Conservation (phyloP, 2,113 vertebrate species). For the Laterallus jamaicensis region DNA sequence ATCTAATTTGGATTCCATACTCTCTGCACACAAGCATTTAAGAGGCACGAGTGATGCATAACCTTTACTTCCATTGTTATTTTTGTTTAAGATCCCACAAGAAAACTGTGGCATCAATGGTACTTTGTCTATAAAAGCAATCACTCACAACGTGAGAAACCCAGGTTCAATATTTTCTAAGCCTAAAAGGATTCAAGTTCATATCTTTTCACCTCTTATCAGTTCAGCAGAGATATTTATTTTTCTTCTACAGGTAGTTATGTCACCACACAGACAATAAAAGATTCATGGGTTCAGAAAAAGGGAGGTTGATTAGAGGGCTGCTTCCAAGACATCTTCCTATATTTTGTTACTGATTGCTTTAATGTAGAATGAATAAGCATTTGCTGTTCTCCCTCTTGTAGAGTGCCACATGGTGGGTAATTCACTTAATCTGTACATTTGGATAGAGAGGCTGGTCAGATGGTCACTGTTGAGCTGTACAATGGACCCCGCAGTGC, state of each 20-base stretch:
- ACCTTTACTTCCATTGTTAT: neutral
- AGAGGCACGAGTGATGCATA: neutral
- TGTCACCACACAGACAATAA: neutral
- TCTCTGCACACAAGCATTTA: neutral
- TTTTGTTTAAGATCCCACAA: neutral
- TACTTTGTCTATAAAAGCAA: neutral
- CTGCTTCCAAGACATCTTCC: neutral
- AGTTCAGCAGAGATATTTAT: neutral
- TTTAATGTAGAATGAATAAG: neutral
- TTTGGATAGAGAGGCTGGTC: neutral
- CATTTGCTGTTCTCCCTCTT: neutral
- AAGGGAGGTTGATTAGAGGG: neutral
- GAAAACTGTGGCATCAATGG: neutral
- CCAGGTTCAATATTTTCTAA: neutral
- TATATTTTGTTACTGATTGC: neutral
- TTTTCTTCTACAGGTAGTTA: neutral
- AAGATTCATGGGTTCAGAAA: neutral
- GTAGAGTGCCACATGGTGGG: neutral
- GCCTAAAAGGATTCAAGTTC: neutral
- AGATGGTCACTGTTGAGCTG: neutral
- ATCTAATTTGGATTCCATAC: neutral
- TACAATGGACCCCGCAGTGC: fast-evolving
- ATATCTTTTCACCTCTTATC: neutral
- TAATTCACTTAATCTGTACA: neutral
- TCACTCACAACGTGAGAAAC: neutral